Conservation (phyloP, 2,888 invertebrate species). For the Erebia palarica region DNA sequence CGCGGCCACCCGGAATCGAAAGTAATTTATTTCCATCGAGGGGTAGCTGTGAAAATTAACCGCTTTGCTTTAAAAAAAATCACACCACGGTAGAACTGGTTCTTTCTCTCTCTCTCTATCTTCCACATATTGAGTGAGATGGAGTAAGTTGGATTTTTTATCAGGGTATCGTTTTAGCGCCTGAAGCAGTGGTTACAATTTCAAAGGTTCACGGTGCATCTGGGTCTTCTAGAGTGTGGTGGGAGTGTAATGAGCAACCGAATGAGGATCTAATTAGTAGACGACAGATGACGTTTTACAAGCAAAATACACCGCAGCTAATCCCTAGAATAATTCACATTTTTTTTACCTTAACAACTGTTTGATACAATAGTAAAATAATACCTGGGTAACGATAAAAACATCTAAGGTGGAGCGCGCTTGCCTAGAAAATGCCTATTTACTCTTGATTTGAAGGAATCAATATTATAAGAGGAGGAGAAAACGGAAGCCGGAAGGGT, state of each 20-base stretch:
- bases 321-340: background rate
- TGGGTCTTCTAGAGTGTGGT: constrained; percentile 53
- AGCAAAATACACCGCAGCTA: constrained; percentile 2
- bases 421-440: too few species aligned
- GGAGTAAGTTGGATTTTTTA: constrained; percentile 45
- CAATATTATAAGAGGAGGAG: too few species aligned
- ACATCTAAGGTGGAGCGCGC: too few species aligned
- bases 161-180: constrained; percentile 50
- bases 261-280: constrained; percentile 18
- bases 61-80: constrained; percentile 70
- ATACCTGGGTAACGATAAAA: too few species aligned
- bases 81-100: constrained; percentile 65
- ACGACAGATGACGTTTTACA: constrained; percentile 46
- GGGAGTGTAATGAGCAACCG: constrained; percentile 13
- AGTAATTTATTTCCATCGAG: constrained; percentile 75
- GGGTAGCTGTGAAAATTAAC: constrained; percentile 78
- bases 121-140: constrained; percentile 38
- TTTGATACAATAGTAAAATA: too few species aligned
- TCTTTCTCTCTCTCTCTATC: constrained; percentile 57
- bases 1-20: constrained; percentile 76
- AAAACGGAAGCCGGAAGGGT: too few species aligned
- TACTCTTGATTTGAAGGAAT: too few species aligned
- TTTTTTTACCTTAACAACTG: too few species aligned
- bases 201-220: constrained; percentile 72
- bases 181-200: constrained; percentile 63